phyloP scores from a whole-genome alignment of 1,140 invertebrate species.

The Eueides isabella region DNA sequence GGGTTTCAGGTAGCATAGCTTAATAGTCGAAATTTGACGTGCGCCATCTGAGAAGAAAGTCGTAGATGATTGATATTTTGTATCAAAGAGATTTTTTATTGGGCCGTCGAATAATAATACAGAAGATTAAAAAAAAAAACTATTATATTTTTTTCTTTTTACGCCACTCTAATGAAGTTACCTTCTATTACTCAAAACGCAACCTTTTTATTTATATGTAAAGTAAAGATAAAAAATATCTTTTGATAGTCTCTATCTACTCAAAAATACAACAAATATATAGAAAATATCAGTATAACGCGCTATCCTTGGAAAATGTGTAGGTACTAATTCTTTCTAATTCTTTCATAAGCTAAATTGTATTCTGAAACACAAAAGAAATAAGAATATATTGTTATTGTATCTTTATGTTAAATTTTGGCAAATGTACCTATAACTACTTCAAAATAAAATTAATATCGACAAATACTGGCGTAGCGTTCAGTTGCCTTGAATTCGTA shows the following conservation, averaged over 20 bases:
- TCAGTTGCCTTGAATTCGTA: constrained; percentile 48
- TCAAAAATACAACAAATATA: not conserved
- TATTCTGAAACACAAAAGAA: not conserved
- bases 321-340: no score
- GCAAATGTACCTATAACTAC: no score
- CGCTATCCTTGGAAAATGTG: no score
- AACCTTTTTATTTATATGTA: not conserved
- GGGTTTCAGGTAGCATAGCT: no score
- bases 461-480: constrained; percentile 22
- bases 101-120: no score
- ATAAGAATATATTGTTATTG: not conserved
- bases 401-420: not conserved
- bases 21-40: no score
- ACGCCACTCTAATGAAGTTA: not conserved
- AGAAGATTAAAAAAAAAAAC: no score
- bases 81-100: no score
- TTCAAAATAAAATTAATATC: not conserved
- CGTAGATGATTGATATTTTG: no score
- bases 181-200: not conserved
- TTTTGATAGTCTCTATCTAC: not conserved
- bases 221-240: not conserved
- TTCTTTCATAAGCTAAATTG: not conserved
- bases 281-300: no score
- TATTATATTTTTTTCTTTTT: no score
- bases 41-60: no score